A percentile compares a stretch with the other conserved stretches of the same genome.
These are phyloP conservation scores for Orchesella cincta DNA, from an alignment of 1,140 invertebrate genomes.

Conservation along the genomic window DNA sequence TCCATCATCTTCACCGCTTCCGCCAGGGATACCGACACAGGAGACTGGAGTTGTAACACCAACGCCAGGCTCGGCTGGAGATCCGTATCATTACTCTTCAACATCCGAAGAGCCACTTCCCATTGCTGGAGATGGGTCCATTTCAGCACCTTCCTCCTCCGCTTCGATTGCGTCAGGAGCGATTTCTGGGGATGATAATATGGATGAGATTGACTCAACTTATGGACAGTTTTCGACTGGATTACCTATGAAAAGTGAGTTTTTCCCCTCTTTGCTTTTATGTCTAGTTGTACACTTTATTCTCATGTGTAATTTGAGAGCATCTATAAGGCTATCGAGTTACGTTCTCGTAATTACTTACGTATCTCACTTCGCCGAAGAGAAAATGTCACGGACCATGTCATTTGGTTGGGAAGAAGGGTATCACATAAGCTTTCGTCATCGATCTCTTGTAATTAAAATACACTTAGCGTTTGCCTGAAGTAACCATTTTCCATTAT, in stretches of 20 bases:
- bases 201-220: slow-evolving; percentile 12
- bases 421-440: too few relatives aligned
- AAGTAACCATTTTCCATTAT: too few relatives aligned
- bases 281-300: too few relatives aligned
- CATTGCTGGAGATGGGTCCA: not conserved
- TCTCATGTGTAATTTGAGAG: too few relatives aligned
- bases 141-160: slow-evolving; percentile 2
- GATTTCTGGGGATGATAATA: not conserved
- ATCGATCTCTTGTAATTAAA: too few relatives aligned
- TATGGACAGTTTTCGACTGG: not conserved
- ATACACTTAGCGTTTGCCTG: too few relatives aligned
- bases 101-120: not conserved
- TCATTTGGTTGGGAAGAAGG: too few relatives aligned
- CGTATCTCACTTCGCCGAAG: too few relatives aligned
- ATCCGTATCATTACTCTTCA: not conserved
- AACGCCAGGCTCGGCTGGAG: not conserved
- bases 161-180: not conserved
- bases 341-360: too few relatives aligned
- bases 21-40: not conserved
- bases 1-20: slow-evolving; percentile 24
- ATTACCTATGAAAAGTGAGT: not conserved
- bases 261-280: too few relatives aligned
- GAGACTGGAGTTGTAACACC: not conserved
- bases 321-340: too few relatives aligned
- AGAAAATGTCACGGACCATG: too few relatives aligned